Conservation (phyloP, 2,888 invertebrate species). For the Melikaiella ostensackeni region DNA sequence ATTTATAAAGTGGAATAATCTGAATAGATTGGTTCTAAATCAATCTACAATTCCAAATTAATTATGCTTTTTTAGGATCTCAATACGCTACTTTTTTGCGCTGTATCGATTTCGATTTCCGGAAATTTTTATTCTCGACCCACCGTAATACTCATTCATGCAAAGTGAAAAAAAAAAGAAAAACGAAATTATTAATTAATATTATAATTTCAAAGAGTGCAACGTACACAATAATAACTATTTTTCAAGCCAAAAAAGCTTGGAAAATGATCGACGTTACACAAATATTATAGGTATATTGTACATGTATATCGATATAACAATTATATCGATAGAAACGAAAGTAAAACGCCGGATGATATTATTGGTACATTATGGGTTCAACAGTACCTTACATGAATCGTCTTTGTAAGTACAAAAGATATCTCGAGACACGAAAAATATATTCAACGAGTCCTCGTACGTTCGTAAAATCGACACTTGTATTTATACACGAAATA, state of each 20-base stretch:
- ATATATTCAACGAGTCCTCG: constrained; percentile 21
- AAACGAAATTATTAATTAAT: constrained; percentile 24
- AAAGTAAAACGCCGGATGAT: constrained; percentile 47
- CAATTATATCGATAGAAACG: constrained; percentile 46
- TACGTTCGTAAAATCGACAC: constrained; percentile 47
- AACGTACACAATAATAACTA: constrained; percentile 26
- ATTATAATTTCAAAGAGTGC: constrained; percentile 33
- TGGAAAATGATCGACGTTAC: constrained; percentile 60
- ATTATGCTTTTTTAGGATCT: too few relatives aligned
- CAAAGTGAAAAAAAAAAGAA: background rate
- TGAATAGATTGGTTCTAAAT: too few relatives aligned
- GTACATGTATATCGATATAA: constrained; percentile 70
- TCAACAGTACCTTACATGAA: constrained; percentile 60
- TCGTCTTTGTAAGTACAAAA: constrained; percentile 65
- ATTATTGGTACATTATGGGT: constrained; percentile 56
- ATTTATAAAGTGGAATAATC: too few relatives aligned
- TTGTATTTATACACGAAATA: constrained; percentile 48
- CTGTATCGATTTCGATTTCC: too few relatives aligned
- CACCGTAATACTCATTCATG: constrained; percentile 25
- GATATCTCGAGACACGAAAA: constrained; percentile 28
- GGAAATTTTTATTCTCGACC: too few relatives aligned
- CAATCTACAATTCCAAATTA: too few relatives aligned
- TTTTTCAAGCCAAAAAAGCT: constrained; percentile 40
- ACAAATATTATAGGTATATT: constrained; percentile 66
- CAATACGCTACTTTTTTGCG: too few relatives aligned